phyloP scores from a whole-genome alignment of 1,140 invertebrate species.

The Drosophila santomea region DNA sequence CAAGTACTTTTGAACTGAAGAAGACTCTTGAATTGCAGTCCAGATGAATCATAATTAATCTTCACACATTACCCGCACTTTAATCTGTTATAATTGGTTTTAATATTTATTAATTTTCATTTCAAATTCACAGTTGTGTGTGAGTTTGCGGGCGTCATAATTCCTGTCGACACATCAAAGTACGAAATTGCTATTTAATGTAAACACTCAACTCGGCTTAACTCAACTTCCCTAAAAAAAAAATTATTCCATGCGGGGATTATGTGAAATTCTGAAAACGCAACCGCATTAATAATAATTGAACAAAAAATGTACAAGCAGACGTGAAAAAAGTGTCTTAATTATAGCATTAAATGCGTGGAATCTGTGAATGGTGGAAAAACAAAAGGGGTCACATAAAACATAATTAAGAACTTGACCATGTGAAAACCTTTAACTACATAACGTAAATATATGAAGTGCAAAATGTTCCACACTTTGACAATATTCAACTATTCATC shows the following conservation, averaged over 20 bases:
- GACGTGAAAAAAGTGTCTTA: constrained; percentile 29
- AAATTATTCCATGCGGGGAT: constrained; percentile 21
- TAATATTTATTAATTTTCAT: constrained; percentile 33
- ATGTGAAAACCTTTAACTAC: constrained; percentile 3
- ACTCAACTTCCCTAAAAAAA: constrained; percentile 10
- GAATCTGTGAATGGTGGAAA: constrained; percentile 6
- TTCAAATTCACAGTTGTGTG: constrained; percentile 9
- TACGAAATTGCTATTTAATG: constrained; percentile 60
- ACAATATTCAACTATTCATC: not conserved
- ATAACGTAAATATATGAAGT: not conserved
- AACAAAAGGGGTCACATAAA: constrained; percentile 43
- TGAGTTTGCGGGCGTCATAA: constrained; percentile 30
- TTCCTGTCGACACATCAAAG: constrained; percentile 36
- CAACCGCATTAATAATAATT: constrained; percentile 30
- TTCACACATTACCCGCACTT: constrained; percentile 24
- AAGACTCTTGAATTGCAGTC: constrained; percentile 14
- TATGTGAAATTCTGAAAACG: constrained; percentile 38
- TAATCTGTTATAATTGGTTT: constrained; percentile 47
- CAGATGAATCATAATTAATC: constrained; percentile 7
- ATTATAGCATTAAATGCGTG: constrained; percentile 35
- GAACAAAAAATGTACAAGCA: constrained; percentile 8
- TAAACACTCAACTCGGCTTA: constrained; percentile 46
- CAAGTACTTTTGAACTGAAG: constrained; percentile 2
- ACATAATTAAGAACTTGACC: constrained; percentile 35
- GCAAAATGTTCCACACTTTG: not conserved